phyloP scores from a whole-genome alignment of 2,113 vertebrate species.

The Archilochus colubris region DNA sequence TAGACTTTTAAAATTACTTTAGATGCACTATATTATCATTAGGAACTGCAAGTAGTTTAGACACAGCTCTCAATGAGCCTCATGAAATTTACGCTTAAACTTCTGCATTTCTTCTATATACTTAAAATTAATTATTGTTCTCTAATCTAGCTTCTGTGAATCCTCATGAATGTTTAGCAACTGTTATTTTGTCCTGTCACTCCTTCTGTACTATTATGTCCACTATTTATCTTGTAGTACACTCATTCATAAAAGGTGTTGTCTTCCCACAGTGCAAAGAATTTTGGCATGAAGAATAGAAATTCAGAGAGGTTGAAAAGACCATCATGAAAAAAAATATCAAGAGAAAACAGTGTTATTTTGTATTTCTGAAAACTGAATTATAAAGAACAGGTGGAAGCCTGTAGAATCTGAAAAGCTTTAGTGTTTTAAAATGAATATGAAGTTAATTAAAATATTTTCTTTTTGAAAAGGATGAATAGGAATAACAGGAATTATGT shows the following conservation, averaged over 20 bases:
- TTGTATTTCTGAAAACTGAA: not conserved
- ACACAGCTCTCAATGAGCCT: not conserved
- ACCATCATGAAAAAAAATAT: not conserved
- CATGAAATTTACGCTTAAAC: not conserved
- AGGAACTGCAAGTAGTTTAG: not conserved
- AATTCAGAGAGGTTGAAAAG: not conserved
- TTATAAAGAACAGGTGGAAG: not conserved
- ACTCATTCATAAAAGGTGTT: not conserved
- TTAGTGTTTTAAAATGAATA: not conserved
- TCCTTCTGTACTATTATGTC: not conserved
- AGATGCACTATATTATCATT: not conserved
- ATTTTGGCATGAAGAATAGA: not conserved
- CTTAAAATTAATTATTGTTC: not conserved
- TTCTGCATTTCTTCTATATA: not conserved
- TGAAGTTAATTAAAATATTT: not conserved
- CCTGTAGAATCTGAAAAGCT: not conserved
- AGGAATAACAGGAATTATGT: not conserved
- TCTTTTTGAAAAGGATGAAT: not conserved
- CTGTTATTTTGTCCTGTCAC: fast-evolving
- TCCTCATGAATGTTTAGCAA: not conserved
- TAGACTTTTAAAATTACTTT: not conserved
- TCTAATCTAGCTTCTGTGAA: not conserved
- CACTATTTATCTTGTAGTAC: not conserved
- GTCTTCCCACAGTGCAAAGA: not conserved
- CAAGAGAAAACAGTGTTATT: not conserved